phyloP scores from a whole-genome alignment of 2,888 invertebrate genomes.

The Andrena praecox region DNA sequence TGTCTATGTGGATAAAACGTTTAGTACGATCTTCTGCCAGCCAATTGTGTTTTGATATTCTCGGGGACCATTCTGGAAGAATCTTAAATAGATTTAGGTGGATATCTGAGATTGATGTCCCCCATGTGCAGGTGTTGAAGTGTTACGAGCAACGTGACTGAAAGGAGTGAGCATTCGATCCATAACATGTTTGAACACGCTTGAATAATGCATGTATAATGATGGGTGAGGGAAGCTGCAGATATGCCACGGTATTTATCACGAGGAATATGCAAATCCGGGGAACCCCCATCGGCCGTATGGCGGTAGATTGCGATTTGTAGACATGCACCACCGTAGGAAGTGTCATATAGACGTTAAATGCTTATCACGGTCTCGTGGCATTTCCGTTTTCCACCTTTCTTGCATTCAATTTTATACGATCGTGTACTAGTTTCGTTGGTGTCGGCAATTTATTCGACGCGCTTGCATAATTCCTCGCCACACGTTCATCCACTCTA shows the following conservation, averaged over 20 bases:
- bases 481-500: background rate
- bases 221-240: background rate
- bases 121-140: background rate
- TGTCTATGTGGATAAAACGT: background rate
- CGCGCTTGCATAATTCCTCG: conserved; percentile 18
- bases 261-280: conserved; percentile 30
- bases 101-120: background rate
- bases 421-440: conserved; percentile 31
- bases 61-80: too few species aligned
- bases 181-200: background rate
- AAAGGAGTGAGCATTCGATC: background rate
- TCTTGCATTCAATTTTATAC: conserved; percentile 27
- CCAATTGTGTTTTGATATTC: too few species aligned
- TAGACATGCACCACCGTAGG: background rate
- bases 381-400: conserved; percentile 37
- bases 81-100: background rate
- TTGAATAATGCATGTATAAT: conserved; percentile 26
- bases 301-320: conserved; percentile 3
- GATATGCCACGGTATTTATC: conserved; percentile 26
- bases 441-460: conserved; percentile 4
- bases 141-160: background rate
- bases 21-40: background rate
- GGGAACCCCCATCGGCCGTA: conserved; percentile 20
- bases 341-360: background rate
- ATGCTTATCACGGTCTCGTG: conserved; percentile 16